Percentiles rank a stretch among this genome's conserved stretches.
These are phyloP conservation scores for Caradrina kadenii DNA, from an alignment of 2,888 invertebrate species.

Conservation along the genomic window DNA sequence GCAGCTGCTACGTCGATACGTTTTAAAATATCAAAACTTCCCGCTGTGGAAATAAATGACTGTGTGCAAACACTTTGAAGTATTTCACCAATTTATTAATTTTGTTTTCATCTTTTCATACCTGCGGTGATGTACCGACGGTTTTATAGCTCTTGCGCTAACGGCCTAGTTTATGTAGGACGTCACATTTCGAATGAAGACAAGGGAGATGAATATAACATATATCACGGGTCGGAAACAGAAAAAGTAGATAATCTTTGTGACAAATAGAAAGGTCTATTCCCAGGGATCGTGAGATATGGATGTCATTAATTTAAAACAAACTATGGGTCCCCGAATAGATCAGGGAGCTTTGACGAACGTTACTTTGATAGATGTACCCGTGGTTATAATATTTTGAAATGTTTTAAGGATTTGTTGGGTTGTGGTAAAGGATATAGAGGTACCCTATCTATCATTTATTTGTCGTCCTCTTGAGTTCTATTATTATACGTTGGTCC, in stretches of 20 bases:
- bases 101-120: conserved; percentile 64
- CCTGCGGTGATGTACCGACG: conserved; percentile 60
- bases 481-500: conserved; percentile 8
- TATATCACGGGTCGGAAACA: conserved; percentile 76
- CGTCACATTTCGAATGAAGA: conserved; percentile 64
- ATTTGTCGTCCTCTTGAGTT: conserved; percentile 31
- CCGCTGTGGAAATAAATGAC: conserved; percentile 70
- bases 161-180: conserved; percentile 26
- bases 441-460: conserved; percentile 38
- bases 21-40: conserved; percentile 72
- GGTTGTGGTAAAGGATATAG: conserved; percentile 28
- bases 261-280: conserved; percentile 84
- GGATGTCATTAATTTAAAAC: conserved; percentile 82
- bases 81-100: conserved; percentile 70
- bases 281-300: conserved; percentile 81
- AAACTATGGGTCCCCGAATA: conserved; percentile 80
- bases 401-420: conserved; percentile 56
- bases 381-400: conserved; percentile 69
- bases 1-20: conserved; percentile 36
- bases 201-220: conserved; percentile 71
- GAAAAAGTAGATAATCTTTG: conserved; percentile 85
- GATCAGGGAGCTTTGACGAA: conserved; percentile 77
- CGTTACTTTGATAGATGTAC: conserved; percentile 74
- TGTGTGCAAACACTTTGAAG: conserved; percentile 72
- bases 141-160: conserved; percentile 48